Base-by-base conservation (phyloP, 2,888 invertebrate genomes). In the Rhamphomyia laevipes region DNA sequence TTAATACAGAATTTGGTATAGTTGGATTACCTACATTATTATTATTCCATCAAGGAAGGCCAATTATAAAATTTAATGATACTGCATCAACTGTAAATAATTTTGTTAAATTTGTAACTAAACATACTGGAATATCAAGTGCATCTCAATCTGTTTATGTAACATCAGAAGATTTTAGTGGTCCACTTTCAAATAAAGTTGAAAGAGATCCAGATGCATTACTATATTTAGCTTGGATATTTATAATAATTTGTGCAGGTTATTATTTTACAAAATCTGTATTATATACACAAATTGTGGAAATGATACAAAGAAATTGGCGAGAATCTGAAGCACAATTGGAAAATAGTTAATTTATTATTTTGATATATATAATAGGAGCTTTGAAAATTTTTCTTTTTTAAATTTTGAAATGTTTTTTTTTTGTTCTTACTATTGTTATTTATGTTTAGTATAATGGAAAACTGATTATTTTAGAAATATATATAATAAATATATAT, bases 1-100 rank as follows among this genome's bases (percentile, higher is more conserved):
- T 91, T 45, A 93, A 91, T 70, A 87, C 91, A 0, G 88, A 91
- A 59, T 91, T 88, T 68, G 93, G 93, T 11, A 86, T 93, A 51
- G 84, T 91, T 10, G 92, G 91, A 16, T 84, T 94, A 37, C 94
- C 94, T 9, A 89, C 91, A 4, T 65, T 93, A 31, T 78, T 93
- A 72, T 74, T 95, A 54, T 89, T 94, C 60, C 91, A 93, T 60
- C 92, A 91, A 67, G 91, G 91, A 0, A 76, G 86, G 56, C 82
- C 90, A 1, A 80, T 88, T 23, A 85, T 85, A 0, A 87, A 88
- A 72, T 91, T 82, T 63, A 92, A 88, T 73, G 85, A 82, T 21
- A 82, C 87, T 11, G 81, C 84, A 52, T 85, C 89, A 54, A 86
- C 82, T 6, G 75, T 92, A 40, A 82, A 86, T 53, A 78, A 80